Evolutionary conservation across 2,113 vertebrate genomes (phyloP).

Genomic region (Sceloporus undulatus): DNA sequence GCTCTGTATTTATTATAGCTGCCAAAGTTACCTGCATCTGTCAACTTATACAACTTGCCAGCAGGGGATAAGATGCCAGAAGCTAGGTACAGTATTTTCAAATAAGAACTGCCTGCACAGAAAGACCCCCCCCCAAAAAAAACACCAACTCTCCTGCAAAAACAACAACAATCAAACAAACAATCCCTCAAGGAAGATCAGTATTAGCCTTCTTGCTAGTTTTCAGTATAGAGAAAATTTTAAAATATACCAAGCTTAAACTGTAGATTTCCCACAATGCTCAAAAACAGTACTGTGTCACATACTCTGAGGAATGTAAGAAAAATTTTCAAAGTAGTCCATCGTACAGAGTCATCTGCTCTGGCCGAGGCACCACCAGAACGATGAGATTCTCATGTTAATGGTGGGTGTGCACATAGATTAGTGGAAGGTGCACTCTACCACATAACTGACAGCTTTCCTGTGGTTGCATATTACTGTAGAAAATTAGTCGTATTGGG

Average conservation of each 20-base stretch:
- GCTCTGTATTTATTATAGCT: not conserved
- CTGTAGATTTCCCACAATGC: not conserved
- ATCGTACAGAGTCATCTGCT: not conserved
- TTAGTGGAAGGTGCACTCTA: not conserved
- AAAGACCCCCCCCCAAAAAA: not conserved
- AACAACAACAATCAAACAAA: not conserved
- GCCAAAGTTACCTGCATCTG: not conserved
- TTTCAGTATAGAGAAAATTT: not conserved
- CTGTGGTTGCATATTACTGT: not conserved
- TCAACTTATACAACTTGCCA: not conserved
- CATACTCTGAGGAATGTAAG: not conserved
- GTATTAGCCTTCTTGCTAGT: not conserved
- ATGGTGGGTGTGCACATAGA: not conserved
- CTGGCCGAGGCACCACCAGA: too few relatives aligned
- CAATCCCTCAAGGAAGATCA: not conserved
- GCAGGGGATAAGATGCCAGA: not conserved
- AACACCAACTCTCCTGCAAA: too few relatives aligned
- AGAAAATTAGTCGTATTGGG: not conserved
- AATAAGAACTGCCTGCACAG: not conserved
- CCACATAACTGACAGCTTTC: not conserved
- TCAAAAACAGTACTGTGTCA: not conserved
- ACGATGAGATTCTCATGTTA: not conserved
- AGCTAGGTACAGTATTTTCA: not conserved
- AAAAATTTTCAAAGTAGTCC: not conserved
- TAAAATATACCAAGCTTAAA: not conserved